Evolutionary conservation across 2,888 invertebrate genomes (phyloP).

Genomic region (Resseliella maxima): DNA sequence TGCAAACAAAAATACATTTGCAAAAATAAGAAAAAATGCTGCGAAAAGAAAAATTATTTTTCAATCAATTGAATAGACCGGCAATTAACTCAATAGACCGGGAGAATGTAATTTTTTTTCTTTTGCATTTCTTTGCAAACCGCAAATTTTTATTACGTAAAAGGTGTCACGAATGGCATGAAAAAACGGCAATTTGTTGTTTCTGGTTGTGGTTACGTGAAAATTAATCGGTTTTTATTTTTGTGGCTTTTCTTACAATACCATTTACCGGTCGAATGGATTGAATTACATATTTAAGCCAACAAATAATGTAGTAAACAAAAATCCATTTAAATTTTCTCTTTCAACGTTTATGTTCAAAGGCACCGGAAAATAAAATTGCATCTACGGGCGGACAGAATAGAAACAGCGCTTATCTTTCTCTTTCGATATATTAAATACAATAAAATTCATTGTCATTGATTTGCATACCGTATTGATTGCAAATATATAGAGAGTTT

Average conservation of each 20-base stretch:
- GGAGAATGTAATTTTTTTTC: too few species aligned
- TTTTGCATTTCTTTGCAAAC: neutral
- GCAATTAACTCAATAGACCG: too few species aligned
- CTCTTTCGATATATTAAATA: neutral
- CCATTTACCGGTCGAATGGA: neutral
- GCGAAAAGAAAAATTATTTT: neutral
- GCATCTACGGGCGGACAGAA: neutral
- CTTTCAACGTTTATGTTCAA: neutral
- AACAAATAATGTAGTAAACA: neutral
- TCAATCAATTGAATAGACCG: neutral
- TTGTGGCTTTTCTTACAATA: neutral
- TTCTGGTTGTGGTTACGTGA: neutral
- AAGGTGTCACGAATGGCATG: neutral
- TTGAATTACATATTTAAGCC: neutral
- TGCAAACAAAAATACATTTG: neutral
- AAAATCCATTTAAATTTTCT: neutral
- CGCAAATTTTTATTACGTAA: neutral
- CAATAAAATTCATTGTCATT: neutral
- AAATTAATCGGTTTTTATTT: neutral
- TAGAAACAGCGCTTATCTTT: neutral
- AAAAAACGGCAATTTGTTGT: neutral
- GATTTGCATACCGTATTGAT: neutral
- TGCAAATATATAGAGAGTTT: neutral
- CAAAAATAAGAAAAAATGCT: neutral
- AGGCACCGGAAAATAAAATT: neutral